phyloP scores from a whole-genome alignment of 2,113 vertebrate genomes.

The Pyxicephalus adspersus region DNA sequence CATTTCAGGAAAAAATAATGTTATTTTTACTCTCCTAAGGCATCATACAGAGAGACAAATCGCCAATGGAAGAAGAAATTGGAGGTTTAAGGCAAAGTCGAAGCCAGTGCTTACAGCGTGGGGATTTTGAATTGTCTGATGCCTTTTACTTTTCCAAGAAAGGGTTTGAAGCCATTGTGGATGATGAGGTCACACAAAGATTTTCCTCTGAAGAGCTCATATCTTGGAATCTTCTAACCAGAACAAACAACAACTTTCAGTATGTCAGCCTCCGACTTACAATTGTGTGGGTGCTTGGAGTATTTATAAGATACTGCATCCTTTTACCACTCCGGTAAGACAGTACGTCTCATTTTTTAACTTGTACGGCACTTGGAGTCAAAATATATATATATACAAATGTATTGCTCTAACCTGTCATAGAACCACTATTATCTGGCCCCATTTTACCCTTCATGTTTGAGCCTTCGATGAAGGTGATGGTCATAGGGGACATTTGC shows the following conservation, averaged over 20 bases:
- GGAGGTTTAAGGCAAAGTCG: conserved; percentile 67
- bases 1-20: neutral
- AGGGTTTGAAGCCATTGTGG: conserved; percentile 90
- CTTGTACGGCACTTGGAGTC: too few relatives aligned
- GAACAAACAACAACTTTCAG: conserved; percentile 92
- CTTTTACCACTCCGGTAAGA: conserved; percentile 89
- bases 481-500: too few relatives aligned
- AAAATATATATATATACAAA: too few relatives aligned
- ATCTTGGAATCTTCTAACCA: conserved; percentile 97
- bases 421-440: too few relatives aligned
- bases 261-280: conserved; percentile 90
- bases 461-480: too few relatives aligned
- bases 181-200: conserved; percentile 92
- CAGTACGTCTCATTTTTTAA: neutral
- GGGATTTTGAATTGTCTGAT: conserved; percentile 84
- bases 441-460: too few relatives aligned
- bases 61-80: conserved; percentile 88
- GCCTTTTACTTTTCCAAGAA: conserved; percentile 90
- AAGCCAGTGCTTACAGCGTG: conserved; percentile 61
- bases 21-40: conserved; percentile 66
- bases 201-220: conserved; percentile 95
- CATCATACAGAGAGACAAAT: conserved; percentile 85
- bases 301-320: conserved; percentile 86
- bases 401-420: too few relatives aligned
- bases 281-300: conserved; percentile 87